Base-by-base conservation (phyloP, 2,113 vertebrate genomes). In the human region DNA sequence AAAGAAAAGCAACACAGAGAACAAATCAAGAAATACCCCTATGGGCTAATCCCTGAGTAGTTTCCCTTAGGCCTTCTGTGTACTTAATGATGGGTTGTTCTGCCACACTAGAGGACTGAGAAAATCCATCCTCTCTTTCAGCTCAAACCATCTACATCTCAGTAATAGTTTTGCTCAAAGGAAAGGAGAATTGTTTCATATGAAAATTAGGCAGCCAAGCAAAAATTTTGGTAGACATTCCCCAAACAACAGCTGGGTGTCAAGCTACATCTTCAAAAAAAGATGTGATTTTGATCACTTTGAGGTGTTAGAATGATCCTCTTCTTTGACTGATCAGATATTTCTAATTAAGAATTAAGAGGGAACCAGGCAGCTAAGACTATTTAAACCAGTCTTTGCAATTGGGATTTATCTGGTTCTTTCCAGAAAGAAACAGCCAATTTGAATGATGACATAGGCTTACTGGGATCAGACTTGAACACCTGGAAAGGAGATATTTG, bases 41-140 rank as follows among this genome's bases (percentile, higher is more conserved):
- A 91, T 96, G 93, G 57, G 89, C 73, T 96, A 96, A 92, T 93
- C 89, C 70, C 90, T 97, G 64, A 93, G 70, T 94, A 70, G 61
- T 93, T 97, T 96, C 96, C 91, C 48, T 64, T 90, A 86, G 81
- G 75, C 50, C 13, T 8, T 97, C 75, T 87, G 7, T 96, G 70
- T 92, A 64, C 40, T 94, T 97, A 93, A 92, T 88, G 89, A 97
- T 97, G 80, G 55, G 96, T 97, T 97, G 55, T 81, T 93, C 89
- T 97, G 93, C 86, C 93, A 97, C 83, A 93, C 57, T 73, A 83
- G 20, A 89, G 50, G 61, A 93, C 82, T 92, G 55, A 96, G 82
- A 91, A 97, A 95, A 97, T 92, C 35, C 52, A 90, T 92, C 89
- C 93, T 96, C 22, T 94, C 32, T 95, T 97, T 93, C 73, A 83